Evolutionary conservation across 92 coral and sea anemone species (phyloP), one percentile per base, ranked within the genome.

Genomic region (Palythoa grandiflora): DNA sequence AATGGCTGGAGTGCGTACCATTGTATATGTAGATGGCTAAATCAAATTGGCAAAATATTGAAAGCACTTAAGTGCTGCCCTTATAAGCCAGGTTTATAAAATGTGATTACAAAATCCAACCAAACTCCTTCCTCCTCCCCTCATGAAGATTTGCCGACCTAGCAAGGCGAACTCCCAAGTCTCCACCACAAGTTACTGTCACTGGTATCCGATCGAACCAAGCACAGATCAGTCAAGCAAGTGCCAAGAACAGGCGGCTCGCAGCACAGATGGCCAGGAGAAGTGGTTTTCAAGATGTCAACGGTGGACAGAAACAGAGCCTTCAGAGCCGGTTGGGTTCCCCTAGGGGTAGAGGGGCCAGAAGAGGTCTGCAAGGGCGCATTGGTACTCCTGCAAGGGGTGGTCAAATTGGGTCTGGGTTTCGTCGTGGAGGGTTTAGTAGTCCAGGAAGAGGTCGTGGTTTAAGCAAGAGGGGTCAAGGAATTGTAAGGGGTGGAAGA

Each of bases 241-340:
- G 94, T 83, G 71, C 93, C 44, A 97, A 95, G 91, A 97, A 97
- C 79, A 93, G 98, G 20, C 94, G 99, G 72, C 95, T 97, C 17
- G 99, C 99, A 66, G 98, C 99, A 3, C 97, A 95, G 89, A 97
- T 97, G 99, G 97, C 99, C 53, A 95, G 93, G 89, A 86, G 99
- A 88, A 95, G 96, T 39, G 96, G 94, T 13, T 92, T 95, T 19
- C 94, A 95, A 87, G 98, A 94, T 36, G 93, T 92, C 68, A 93
- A 91, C 3, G 87, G 79, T 37, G 88, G 90, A 17, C 76, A 68
- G 15, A 63, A 55, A 52, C 80, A 88, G 38, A 84, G 85, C 71
- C 89, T 73, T 35, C 91, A 86, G 36, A 86, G 89, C 40, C 86
- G 99, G 63, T 94, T 96, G 68, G 96, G 97, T 17, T 81, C 94